phyloP scores from a whole-genome alignment of 1,140 invertebrate genomes.

The Panonychus citri region DNA sequence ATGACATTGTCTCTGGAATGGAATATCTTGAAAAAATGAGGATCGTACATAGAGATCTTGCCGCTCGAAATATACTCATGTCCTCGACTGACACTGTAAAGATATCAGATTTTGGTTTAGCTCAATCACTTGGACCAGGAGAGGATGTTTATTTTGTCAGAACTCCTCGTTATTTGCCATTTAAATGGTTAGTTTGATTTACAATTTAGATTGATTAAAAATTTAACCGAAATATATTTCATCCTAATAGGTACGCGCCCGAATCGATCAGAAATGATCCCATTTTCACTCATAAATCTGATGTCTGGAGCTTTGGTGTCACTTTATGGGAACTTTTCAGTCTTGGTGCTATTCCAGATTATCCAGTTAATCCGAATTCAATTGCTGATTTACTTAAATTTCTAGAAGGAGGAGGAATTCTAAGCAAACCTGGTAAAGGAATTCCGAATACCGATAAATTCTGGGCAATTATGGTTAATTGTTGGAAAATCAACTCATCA shows the following conservation, averaged over 20 bases:
- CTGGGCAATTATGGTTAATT: slow-evolving; percentile 50
- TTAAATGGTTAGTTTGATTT: neutral
- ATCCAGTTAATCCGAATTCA: slow-evolving; percentile 15
- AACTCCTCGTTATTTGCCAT: slow-evolving; percentile 23
- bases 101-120: slow-evolving; percentile 96
- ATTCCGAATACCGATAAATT: neutral
- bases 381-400: neutral
- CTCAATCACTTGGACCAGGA: slow-evolving; percentile 52
- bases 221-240: neutral
- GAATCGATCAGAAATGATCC: slow-evolving; percentile 44
- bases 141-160: slow-evolving; percentile 23
- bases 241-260: slow-evolving; percentile 27
- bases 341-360: slow-evolving; percentile 71
- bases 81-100: slow-evolving; percentile 59
- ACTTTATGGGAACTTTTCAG: slow-evolving; percentile 73
- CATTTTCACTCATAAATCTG: slow-evolving; percentile 56
- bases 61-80: slow-evolving; percentile 87
- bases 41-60: slow-evolving; percentile 77
- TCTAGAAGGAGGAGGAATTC: neutral
- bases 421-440: neutral
- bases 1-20: slow-evolving; percentile 67
- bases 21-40: slow-evolving; percentile 47
- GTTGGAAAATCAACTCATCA: slow-evolving; percentile 70
- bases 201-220: neutral
- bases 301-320: slow-evolving; percentile 66